These are phyloP conservation scores for Vollenhovia emeryi DNA, from an alignment of 1,140 invertebrate genomes.

Conservation along the genomic window DNA sequence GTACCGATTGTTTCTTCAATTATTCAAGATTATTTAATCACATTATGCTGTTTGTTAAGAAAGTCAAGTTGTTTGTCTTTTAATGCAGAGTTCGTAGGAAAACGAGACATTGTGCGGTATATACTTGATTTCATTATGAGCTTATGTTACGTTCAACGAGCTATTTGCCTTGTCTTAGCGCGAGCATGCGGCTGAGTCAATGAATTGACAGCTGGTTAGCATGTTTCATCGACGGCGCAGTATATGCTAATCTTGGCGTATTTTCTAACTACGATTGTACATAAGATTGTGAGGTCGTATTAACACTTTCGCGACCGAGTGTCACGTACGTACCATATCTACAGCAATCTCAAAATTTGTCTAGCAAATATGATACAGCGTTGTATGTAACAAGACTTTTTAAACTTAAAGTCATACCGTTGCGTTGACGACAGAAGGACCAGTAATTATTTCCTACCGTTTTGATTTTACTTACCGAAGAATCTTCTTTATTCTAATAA, in stretches of 20 bases:
- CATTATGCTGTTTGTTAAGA: background rate
- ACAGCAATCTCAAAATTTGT: background rate
- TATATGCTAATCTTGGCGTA: background rate
- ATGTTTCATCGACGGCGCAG: background rate
- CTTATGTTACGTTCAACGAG: background rate
- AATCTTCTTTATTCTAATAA: background rate
- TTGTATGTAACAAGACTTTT: background rate
- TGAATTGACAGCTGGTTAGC: conserved; percentile 2
- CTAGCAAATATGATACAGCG: background rate
- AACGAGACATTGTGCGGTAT: conserved; percentile 6
- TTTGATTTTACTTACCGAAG: background rate
- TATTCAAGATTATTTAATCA: conserved; percentile 17
- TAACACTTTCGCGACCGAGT: background rate
- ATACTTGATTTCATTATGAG: conserved; percentile 16
- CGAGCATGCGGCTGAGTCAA: background rate
- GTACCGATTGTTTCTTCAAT: background rate
- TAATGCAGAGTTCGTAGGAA: background rate
- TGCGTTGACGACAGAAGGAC: background rate
- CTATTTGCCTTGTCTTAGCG: conserved; percentile 2
- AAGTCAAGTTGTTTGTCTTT: background rate
- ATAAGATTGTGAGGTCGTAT: background rate
- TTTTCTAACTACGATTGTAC: background rate
- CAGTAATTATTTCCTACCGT: conserved; percentile 11
- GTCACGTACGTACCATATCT: background rate
- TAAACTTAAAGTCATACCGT: background rate